These are phyloP conservation scores for Psilanteris sp. DNA, from an alignment of 1,140 invertebrate species.

Conservation along the genomic window DNA sequence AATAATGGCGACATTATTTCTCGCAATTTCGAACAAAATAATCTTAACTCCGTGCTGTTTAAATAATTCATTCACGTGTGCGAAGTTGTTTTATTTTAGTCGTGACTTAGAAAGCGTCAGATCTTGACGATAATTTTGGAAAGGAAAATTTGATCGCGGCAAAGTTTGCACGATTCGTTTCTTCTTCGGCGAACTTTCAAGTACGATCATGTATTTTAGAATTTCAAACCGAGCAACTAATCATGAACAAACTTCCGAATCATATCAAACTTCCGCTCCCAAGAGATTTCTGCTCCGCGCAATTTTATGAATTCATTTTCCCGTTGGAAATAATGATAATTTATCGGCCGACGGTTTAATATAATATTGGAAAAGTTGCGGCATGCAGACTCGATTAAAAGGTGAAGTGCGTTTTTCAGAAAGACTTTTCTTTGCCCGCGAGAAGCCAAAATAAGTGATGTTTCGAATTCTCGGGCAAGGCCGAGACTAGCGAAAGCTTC, in stretches of 20 bases:
- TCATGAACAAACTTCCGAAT: slow-evolving; percentile 49
- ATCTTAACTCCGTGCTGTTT: too few species aligned
- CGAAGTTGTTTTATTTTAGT: slow-evolving; percentile 30
- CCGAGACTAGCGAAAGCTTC: slow-evolving; percentile 67
- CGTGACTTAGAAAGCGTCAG: slow-evolving; percentile 15
- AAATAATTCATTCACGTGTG: slow-evolving; percentile 40
- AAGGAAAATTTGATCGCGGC: slow-evolving; percentile 43
- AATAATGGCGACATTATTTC: too few species aligned
- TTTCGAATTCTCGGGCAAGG: slow-evolving; percentile 63
- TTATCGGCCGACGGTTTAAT: slow-evolving; percentile 27
- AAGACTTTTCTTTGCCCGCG: slow-evolving; percentile 14
- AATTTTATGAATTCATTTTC: slow-evolving; percentile 44
- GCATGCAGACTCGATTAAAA: slow-evolving; percentile 22
- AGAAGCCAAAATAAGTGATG: slow-evolving; percentile 28
- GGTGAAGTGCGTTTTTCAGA: not conserved
- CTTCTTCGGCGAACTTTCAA: slow-evolving; percentile 33
- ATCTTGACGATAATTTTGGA: slow-evolving; percentile 23
- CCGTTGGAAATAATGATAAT: slow-evolving; percentile 33
- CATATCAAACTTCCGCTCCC: slow-evolving; percentile 46
- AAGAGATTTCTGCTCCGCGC: slow-evolving; percentile 1
- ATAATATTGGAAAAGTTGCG: slow-evolving; percentile 44
- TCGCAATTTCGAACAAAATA: too few species aligned
- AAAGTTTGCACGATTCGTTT: slow-evolving; percentile 44
- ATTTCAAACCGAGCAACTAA: slow-evolving; percentile 39
- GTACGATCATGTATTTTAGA: slow-evolving; percentile 50